A percentile compares a stretch with the other conserved stretches of the same genome.
Conservation (phyloP, 2,888 invertebrate species). For the Temnothorax ravouxi region DNA sequence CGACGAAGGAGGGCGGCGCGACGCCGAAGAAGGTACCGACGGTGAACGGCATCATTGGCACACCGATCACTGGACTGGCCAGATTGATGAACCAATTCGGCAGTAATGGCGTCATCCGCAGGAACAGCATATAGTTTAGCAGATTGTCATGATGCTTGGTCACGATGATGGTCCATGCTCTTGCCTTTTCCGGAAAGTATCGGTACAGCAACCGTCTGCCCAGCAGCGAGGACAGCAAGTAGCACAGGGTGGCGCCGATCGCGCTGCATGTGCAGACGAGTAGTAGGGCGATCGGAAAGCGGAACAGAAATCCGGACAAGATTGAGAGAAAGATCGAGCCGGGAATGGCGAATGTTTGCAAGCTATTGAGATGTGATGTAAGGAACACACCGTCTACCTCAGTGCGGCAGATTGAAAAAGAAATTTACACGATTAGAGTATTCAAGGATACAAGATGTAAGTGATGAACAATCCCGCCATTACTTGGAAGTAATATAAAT, state of each 20-base stretch:
- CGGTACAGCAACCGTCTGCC: conserved; percentile 94
- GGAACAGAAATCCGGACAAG: conserved; percentile 98
- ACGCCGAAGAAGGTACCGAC: conserved; percentile 98
- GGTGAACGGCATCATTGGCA: conserved; percentile 96
- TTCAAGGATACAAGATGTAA: conserved; percentile 98
- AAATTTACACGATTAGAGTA: not conserved
- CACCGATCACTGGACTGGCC: conserved; percentile 98
- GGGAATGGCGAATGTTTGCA: conserved; percentile 99
- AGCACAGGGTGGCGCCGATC: conserved; percentile 98
- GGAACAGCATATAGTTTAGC: conserved; percentile 98
- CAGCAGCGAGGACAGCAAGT: conserved; percentile 95
- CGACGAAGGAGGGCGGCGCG: conserved; percentile 98
- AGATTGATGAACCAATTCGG: conserved; percentile 99
- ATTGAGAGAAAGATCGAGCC: conserved; percentile 99
- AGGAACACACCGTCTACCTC: conserved; percentile 59
- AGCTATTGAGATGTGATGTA: conserved; percentile 87
- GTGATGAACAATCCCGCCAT: conserved; percentile 95
- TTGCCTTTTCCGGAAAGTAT: conserved; percentile 96
- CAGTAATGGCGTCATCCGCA: conserved; percentile 98
- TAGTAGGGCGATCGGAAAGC: conserved; percentile 95
- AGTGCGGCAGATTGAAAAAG: not conserved
- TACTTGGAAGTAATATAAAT: conserved; percentile 96
- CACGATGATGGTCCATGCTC: conserved; percentile 94
- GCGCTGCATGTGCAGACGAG: conserved; percentile 98
- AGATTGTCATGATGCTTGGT: conserved; percentile 95